These are phyloP conservation scores for Gadopsis bispinosus DNA, from an alignment of 2,797 vertebrate genomes.

Conservation along the genomic window DNA sequence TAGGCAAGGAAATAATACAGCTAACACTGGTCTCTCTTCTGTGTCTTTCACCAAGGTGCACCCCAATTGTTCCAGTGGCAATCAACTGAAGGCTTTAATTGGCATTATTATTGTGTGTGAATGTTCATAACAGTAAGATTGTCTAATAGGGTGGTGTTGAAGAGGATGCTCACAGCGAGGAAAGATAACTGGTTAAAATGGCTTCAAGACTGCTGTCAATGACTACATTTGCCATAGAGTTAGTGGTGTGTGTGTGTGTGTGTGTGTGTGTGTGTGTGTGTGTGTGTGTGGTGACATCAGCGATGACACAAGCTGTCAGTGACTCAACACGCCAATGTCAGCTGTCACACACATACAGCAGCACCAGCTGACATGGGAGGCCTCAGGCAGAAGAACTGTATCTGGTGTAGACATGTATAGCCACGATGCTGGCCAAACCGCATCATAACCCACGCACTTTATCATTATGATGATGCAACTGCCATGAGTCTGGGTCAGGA, in stretches of 20 bases:
- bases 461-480: neutral
- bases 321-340: constrained; percentile 54
- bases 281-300: constrained; percentile 39
- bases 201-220: constrained; percentile 4
- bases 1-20: neutral
- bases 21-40: neutral
- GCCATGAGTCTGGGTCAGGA: neutral
- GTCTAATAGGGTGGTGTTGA: neutral
- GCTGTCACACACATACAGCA: constrained; percentile 54
- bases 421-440: neutral
- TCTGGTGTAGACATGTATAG: constrained; percentile 7
- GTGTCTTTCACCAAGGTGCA: neutral
- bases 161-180: neutral
- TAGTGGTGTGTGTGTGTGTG: neutral
- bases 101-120: neutral
- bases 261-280: constrained; percentile 17
- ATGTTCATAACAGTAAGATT: neutral
- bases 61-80: constrained; percentile 1
- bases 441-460: neutral
- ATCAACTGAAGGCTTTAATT: constrained; percentile 28
- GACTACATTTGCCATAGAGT: constrained; percentile 5
- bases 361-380: constrained; percentile 47
- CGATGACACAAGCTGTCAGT: constrained; percentile 46
- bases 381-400: constrained; percentile 37
- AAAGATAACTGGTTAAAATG: constrained; percentile 12